Evolutionary conservation across 2,113 vertebrate genomes (phyloP), one percentile per base, ranked within the genome.

Genomic region (Nesoenas mayeri): DNA sequence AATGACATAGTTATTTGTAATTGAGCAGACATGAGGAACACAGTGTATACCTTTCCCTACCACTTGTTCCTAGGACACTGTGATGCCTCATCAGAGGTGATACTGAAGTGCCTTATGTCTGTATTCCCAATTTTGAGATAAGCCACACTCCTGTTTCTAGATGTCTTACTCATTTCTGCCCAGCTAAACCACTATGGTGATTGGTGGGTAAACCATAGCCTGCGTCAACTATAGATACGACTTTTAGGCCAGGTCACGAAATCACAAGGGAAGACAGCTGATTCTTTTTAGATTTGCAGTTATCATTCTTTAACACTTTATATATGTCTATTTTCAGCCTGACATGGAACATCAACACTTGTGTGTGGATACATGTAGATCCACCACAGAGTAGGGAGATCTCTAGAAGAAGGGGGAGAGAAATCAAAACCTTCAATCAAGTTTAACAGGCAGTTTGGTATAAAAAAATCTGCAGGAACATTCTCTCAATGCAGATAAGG

Each of bases 1-100:
- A 93, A 36, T 81, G 34, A 78, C 56, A 65, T 5, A 71, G 48
- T 26, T 86, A 54, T 60, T 69, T 91, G 75, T 54, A 80, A 88
- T 36, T 28, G 69, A 64, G 53, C 29, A 92, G 34, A 80, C 34
- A 62, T 1, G 14, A 89, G 61, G 53, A 93, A 75, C 24, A 50
- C 1, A 4, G 20, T 50, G 10, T 73, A 48, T 29, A 64, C 8
- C 17, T n/a, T 79, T 77, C 57, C 50, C 12, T 58, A 54, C 6
- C 32, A 38, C 66, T 79, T 73, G 19, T 56, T 91, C n/a, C 78
- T 34, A 47, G 26, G 47, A 77, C 31, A 51, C 64, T 73, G 11
- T 20, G 53, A 74, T 71, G 56, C 32, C 32, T 86, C 56, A 67
- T 74, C 15, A 77, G 25, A 79, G 56, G 15, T 74, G 38, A 85